Percentiles rank a stretch among this genome's conserved stretches.
Evolutionary conservation across 2,113 vertebrate species (phyloP).

Genomic region (Pimephales promelas): DNA sequence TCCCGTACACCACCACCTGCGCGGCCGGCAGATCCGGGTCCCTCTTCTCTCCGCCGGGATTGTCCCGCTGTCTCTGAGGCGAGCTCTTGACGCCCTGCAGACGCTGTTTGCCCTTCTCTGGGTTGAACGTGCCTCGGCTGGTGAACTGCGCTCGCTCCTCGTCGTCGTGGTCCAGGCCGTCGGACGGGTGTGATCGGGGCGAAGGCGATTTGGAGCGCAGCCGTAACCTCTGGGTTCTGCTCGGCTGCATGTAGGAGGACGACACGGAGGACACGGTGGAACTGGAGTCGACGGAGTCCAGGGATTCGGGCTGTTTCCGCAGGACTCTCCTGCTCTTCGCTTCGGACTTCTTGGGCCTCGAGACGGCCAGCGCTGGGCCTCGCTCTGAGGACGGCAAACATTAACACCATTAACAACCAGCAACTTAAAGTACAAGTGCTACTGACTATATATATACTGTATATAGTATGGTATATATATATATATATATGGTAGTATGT

Average conservation of each 20-base stretch:
- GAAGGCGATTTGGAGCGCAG: conserved; percentile 87
- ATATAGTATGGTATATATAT: too few species aligned
- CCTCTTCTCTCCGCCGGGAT: conserved; percentile 76
- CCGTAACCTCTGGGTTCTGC: conserved; percentile 82
- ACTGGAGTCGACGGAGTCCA: conserved; percentile 74
- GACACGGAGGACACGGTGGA: conserved; percentile 75
- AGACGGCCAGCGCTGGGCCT: conserved; percentile 70
- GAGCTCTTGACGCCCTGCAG: conserved; percentile 84
- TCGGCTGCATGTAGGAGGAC: conserved; percentile 75
- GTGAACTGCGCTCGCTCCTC: conserved; percentile 87
- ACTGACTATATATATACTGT: too few species aligned
- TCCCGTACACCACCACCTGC: conserved; percentile 85
- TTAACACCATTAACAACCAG: too few species aligned
- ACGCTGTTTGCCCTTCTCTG: conserved; percentile 92
- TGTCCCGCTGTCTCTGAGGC: conserved; percentile 78
- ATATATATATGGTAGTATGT: too few species aligned
- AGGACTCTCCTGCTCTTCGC: conserved; percentile 71
- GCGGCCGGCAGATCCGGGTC: conserved; percentile 81
- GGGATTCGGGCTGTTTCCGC: conserved; percentile 77
- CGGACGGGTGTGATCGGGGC: conserved; percentile 60
- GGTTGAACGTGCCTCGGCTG: conserved; percentile 91
- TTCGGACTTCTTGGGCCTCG: conserved; percentile 76
- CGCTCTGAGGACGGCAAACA: conserved; percentile 74
- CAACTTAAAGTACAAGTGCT: too few species aligned
- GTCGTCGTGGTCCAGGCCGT: conserved; percentile 59